Conservation (phyloP, 2,797 vertebrate genomes). For the Cossypha dichroa region DNA sequence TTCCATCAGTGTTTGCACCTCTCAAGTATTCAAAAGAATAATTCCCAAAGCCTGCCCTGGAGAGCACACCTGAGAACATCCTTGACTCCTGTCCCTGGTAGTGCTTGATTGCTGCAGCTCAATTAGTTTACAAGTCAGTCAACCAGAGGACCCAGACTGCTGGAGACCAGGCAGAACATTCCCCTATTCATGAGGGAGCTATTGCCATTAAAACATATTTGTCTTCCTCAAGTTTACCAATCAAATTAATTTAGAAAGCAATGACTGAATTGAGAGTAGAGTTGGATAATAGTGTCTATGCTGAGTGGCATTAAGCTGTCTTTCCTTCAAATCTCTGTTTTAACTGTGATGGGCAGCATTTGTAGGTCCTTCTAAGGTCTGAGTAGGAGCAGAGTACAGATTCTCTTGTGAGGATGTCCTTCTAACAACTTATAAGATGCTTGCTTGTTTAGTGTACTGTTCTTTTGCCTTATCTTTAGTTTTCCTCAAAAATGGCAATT, state of each 20-base stretch:
- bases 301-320: background rate
- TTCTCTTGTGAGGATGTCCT: background rate
- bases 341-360: background rate
- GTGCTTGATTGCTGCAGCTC: background rate
- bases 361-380: background rate
- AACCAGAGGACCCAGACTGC: background rate
- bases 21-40: background rate
- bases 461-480: background rate
- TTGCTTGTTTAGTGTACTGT: background rate
- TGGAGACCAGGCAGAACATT: background rate
- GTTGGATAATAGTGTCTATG: background rate
- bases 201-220: background rate
- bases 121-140: background rate
- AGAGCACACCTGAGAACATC: background rate
- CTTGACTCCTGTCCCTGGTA: rapidly evolving
- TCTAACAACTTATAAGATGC: background rate
- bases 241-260: background rate
- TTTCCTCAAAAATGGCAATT: background rate
- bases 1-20: background rate
- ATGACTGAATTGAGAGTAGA: background rate
- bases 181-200: background rate
- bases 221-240: background rate
- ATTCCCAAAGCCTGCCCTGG: background rate
- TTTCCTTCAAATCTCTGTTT: background rate
- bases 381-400: background rate